phyloP scores from a whole-genome alignment of 1,140 invertebrate genomes.

The Drosophila punjabiensis region DNA sequence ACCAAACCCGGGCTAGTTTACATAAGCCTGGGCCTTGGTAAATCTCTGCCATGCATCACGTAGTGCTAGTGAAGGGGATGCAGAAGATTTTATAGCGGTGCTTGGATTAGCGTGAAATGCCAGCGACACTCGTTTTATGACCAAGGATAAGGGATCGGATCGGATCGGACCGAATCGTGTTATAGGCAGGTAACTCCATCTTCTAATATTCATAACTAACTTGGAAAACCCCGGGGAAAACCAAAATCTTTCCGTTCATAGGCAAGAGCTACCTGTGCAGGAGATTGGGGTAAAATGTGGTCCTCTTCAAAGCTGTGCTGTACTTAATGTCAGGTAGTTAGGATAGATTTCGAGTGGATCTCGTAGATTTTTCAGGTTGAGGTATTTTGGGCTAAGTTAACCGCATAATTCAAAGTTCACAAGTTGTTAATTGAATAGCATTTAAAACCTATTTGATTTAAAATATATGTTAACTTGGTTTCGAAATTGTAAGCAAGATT shows the following conservation, averaged over 20 bases:
- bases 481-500: no score
- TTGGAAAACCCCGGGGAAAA: constrained; percentile 79
- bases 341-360: background rate
- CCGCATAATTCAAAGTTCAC: no score
- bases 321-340: background rate
- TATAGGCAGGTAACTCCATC: constrained; percentile 48
- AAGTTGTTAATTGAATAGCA: background rate
- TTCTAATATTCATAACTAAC: constrained; percentile 62
- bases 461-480: no score
- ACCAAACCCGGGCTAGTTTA: constrained; percentile 28
- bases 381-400: background rate
- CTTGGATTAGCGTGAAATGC: constrained; percentile 47
- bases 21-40: constrained; percentile 45
- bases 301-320: constrained; percentile 1
- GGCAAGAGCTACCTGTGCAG: constrained; percentile 46
- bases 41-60: constrained; percentile 28
- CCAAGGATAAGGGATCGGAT: constrained; percentile 27
- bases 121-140: constrained; percentile 49
- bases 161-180: background rate
- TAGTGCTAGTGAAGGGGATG: constrained; percentile 4
- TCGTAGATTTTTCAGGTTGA: background rate
- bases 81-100: constrained; percentile 55
- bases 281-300: constrained; percentile 18
- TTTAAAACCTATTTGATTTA: background rate
- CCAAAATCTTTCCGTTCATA: constrained; percentile 66